Conservation (phyloP, 2,113 vertebrate genomes). For the Taxidea taxus region DNA sequence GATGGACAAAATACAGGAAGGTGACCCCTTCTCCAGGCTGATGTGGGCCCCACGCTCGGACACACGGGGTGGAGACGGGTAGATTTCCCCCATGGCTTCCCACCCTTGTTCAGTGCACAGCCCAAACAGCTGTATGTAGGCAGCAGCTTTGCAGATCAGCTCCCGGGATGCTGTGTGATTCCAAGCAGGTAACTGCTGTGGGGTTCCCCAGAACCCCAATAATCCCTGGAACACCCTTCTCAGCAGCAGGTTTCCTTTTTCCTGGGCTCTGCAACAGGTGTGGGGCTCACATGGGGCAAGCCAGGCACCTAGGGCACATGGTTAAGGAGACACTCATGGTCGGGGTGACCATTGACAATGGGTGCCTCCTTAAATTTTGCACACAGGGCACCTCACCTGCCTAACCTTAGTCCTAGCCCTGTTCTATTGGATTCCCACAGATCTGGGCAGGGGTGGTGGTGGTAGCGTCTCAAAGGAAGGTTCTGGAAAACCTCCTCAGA, state of each 20-base stretch:
- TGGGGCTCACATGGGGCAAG: neutral
- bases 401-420: neutral
- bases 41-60: rapidly evolving
- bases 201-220: neutral
- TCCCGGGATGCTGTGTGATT: neutral
- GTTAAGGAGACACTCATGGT: neutral
- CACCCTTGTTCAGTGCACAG: neutral
- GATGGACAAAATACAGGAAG: neutral
- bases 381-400: rapidly evolving
- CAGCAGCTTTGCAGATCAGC: neutral
- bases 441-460: neutral
- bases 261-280: neutral
- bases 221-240: neutral
- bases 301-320: neutral
- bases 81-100: neutral
- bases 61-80: neutral
- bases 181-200: neutral
- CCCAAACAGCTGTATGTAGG: neutral
- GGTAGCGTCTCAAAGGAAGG: neutral
- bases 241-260: neutral
- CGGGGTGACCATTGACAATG: neutral
- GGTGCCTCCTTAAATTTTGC: neutral
- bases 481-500: neutral
- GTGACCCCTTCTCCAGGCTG: neutral
- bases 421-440: neutral